A percentile compares a stretch with the other conserved stretches of the same genome.
Evolutionary conservation across 2,888 invertebrate genomes (phyloP).

Genomic region (Xestia c-nigrum): DNA sequence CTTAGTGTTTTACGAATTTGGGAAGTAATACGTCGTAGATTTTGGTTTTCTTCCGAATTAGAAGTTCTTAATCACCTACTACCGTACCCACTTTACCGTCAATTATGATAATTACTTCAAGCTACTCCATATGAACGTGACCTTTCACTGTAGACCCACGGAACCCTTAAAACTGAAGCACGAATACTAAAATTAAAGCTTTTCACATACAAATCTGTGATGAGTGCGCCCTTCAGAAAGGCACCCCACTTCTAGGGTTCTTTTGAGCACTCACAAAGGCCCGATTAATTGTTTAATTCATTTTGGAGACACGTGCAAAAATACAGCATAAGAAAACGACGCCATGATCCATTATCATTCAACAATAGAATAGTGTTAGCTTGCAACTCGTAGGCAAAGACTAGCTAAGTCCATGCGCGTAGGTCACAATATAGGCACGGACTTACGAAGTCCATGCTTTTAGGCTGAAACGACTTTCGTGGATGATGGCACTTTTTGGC

Average conservation of each 20-base stretch:
- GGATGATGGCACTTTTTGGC: too few relatives aligned
- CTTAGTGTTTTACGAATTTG: background rate
- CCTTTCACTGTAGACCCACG: constrained; percentile 15
- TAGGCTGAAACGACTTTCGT: too few relatives aligned
- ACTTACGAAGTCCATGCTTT: too few relatives aligned
- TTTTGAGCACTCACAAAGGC: constrained; percentile 68
- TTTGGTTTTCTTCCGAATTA: background rate
- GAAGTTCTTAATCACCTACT: background rate
- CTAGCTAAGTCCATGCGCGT: too few relatives aligned
- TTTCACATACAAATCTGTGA: constrained; percentile 61
- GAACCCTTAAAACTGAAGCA: constrained; percentile 44
- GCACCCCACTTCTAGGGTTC: constrained; percentile 63
- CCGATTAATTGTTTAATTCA: constrained; percentile 76
- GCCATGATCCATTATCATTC: background rate
- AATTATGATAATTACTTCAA: constrained; percentile 9
- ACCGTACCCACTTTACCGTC: background rate
- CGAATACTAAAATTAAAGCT: constrained; percentile 64
- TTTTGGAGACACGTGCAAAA: constrained; percentile 65
- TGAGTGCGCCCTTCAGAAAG: constrained; percentile 50
- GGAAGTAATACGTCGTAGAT: background rate
- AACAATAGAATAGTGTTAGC: background rate
- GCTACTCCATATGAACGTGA: background rate
- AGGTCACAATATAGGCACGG: too few relatives aligned
- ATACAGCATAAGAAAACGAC: background rate
- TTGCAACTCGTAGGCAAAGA: too few relatives aligned